Percentiles rank a stretch among this genome's conserved stretches.
Conservation (phyloP, 1,140 invertebrate genomes). For the Uloborus diversus region DNA sequence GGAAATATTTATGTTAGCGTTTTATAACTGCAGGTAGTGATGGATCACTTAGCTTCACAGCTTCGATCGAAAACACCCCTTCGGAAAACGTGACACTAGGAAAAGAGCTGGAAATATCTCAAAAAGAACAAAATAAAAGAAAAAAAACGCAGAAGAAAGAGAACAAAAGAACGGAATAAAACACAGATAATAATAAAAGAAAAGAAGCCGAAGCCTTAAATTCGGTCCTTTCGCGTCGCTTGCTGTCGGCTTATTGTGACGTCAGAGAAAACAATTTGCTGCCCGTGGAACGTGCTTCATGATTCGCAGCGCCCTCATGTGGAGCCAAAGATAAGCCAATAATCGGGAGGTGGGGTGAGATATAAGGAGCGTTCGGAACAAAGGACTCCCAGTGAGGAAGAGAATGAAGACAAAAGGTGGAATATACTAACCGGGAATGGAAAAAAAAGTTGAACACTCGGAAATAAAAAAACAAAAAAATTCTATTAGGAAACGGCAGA, state of each 20-base stretch:
- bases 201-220: too few species aligned
- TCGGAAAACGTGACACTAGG: too few species aligned
- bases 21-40: too few species aligned
- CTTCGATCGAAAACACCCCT: too few species aligned
- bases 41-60: too few species aligned
- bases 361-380: slow-evolving; percentile 11
- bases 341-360: slow-evolving; percentile 31
- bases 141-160: too few species aligned
- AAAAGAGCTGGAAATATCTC: too few species aligned
- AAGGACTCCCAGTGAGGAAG: background rate
- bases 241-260: slow-evolving; percentile 45
- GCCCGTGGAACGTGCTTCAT: slow-evolving; percentile 16
- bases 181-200: too few species aligned
- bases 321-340: slow-evolving; percentile 36
- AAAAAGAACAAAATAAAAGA: too few species aligned
- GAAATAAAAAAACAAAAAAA: background rate
- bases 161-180: too few species aligned
- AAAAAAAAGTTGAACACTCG: slow-evolving; percentile 1
- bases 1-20: too few species aligned
- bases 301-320: slow-evolving; percentile 26
- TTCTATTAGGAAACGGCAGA: slow-evolving; percentile 36
- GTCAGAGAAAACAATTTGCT: slow-evolving; percentile 47
- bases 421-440: slow-evolving; percentile 13
- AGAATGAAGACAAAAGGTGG: slow-evolving; percentile 7
- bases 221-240: slow-evolving; percentile 25